Evolutionary conservation across 2,888 invertebrate species (phyloP).

Genomic region (Gasteruption jaculator): DNA sequence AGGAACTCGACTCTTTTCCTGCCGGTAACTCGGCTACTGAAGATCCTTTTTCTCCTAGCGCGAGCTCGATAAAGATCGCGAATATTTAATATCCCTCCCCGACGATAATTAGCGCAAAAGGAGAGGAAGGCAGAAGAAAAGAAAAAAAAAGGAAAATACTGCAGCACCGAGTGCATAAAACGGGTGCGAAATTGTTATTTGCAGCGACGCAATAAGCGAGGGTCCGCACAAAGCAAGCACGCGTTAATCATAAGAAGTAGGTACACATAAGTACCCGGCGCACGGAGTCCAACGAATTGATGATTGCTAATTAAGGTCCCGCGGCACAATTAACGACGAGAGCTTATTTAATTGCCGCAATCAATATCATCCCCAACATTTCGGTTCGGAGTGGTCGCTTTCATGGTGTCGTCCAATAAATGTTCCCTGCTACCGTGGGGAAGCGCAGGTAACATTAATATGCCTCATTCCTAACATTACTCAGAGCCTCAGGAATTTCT

Average conservation of each 20-base stretch:
- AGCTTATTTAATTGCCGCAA: slow-evolving; percentile 46
- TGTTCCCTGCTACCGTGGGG: slow-evolving; percentile 46
- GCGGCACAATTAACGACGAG: slow-evolving; percentile 46
- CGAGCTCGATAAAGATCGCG: no score
- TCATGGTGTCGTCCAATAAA: slow-evolving; percentile 41
- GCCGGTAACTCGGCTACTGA: no score
- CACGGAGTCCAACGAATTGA: slow-evolving; percentile 38
- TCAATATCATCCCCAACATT: slow-evolving; percentile 46
- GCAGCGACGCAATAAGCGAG: no score
- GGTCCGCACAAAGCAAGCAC: slow-evolving; percentile 19
- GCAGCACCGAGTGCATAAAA: slow-evolving; percentile 23
- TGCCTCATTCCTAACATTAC: slow-evolving; percentile 20
- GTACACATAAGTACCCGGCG: slow-evolving; percentile 16
- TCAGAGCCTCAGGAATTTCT: slow-evolving; percentile 29
- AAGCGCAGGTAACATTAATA: slow-evolving; percentile 30
- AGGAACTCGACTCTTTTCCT: no score
- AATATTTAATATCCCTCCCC: no score
- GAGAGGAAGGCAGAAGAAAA: slow-evolving; percentile 2
- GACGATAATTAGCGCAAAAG: slow-evolving; percentile 11
- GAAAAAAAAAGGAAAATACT: slow-evolving; percentile 1
- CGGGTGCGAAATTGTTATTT: slow-evolving; percentile 30
- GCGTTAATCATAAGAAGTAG: slow-evolving; percentile 32
- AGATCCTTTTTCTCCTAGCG: no score
- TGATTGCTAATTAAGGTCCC: slow-evolving; percentile 48
- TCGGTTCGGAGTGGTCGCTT: slow-evolving; percentile 27